Conservation (phyloP, 2,888 invertebrate species). For the Chironomus tentans region DNA sequence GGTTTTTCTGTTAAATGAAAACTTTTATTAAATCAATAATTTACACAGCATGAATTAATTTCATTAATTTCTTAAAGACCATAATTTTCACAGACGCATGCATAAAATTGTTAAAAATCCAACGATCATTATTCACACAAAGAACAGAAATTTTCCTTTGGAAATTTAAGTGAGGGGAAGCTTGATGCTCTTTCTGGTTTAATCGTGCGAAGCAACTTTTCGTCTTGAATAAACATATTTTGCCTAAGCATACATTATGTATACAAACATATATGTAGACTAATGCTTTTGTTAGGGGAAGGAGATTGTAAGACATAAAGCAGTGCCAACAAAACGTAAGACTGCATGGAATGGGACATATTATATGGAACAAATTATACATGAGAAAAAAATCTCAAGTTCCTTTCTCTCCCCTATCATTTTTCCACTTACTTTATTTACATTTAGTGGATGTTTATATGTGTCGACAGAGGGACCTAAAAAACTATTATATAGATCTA, state of each 20-base stretch:
- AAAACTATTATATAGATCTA: background rate
- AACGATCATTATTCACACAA: background rate
- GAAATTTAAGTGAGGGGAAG: background rate
- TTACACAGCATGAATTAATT: too few relatives aligned
- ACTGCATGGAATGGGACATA: background rate
- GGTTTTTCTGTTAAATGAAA: too few relatives aligned
- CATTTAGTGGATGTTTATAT: background rate
- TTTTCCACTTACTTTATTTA: background rate
- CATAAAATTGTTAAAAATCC: background rate
- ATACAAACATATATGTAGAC: too few relatives aligned
- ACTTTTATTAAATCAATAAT: too few relatives aligned
- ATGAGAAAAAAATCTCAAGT: background rate
- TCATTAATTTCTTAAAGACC: background rate
- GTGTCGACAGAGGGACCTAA: background rate
- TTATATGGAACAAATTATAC: background rate
- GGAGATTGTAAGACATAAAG: background rate
- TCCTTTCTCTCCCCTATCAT: background rate
- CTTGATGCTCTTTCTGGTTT: background rate
- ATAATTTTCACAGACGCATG: background rate
- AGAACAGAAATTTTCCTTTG: background rate
- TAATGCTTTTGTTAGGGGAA: background rate
- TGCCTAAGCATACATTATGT: conserved; percentile 1
- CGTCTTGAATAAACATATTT: conserved; percentile 6
- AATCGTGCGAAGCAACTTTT: conserved; percentile 8
- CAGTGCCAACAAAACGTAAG: background rate